Evolutionary conservation across 2,113 vertebrate genomes (phyloP).

Genomic region (Cyprinodon brontotheroides): DNA sequence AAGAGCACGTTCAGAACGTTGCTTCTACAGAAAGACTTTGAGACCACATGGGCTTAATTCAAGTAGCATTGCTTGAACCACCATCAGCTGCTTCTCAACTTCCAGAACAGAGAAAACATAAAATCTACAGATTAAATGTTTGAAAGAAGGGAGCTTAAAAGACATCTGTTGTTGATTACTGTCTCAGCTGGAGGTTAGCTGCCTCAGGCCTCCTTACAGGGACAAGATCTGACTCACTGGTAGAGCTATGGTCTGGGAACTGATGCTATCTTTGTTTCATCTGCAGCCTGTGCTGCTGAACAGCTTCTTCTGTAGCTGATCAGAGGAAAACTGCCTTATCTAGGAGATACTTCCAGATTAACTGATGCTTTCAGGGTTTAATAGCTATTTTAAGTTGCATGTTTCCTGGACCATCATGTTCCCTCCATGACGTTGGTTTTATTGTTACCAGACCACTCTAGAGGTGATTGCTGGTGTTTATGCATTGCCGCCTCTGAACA

Average conservation of each 20-base stretch:
- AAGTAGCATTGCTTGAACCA: neutral
- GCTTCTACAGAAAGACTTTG: neutral
- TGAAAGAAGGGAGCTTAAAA: neutral
- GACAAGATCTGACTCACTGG: neutral
- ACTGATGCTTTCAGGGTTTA: neutral
- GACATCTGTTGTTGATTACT: neutral
- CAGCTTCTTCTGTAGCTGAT: neutral
- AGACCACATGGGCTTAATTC: neutral
- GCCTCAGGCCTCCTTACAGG: neutral
- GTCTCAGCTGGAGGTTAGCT: neutral
- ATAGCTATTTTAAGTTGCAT: neutral
- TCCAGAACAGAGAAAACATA: neutral
- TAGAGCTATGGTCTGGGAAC: neutral
- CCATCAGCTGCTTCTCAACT: neutral
- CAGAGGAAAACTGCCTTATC: neutral
- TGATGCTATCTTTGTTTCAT: neutral
- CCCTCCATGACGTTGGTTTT: too few species aligned
- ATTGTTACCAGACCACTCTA: neutral
- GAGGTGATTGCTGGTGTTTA: neutral
- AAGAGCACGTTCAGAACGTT: neutral
- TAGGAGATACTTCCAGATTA: neutral
- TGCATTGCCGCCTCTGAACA: slow-evolving; percentile 4
- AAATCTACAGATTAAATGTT: neutral
- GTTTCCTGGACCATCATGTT: neutral
- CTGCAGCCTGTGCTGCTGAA: neutral